Evolutionary conservation across 1,140 invertebrate genomes (phyloP).

Genomic region (Papilio glaucus): DNA sequence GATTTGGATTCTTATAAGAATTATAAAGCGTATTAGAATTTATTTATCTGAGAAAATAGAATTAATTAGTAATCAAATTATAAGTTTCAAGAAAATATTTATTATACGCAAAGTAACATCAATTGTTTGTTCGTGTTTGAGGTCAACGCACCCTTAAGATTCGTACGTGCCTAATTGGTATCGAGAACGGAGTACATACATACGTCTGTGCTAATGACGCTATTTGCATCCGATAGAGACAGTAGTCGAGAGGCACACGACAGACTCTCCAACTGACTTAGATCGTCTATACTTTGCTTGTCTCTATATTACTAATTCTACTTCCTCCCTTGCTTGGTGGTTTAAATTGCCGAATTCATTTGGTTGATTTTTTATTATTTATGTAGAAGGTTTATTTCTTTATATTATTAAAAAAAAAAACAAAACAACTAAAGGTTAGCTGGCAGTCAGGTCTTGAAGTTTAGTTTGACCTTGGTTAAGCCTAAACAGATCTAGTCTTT

Average conservation of each 20-base stretch:
- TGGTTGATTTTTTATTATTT: too few species aligned
- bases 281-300: background rate
- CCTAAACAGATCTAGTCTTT: too few species aligned
- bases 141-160: background rate
- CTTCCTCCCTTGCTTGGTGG: background rate
- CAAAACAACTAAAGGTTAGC: too few species aligned
- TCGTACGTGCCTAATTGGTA: conserved; percentile 11
- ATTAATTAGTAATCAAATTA: too few species aligned
- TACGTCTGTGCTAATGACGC: conserved; percentile 8
- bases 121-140: background rate
- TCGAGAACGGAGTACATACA: conserved; percentile 4
- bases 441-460: too few species aligned
- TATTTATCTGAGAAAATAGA: too few species aligned
- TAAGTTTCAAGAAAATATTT: background rate
- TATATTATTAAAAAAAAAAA: too few species aligned
- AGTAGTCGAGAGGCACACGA: background rate
- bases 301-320: background rate
- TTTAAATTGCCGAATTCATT: background rate
- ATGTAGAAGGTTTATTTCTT: too few species aligned
- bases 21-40: too few species aligned
- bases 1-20: too few species aligned
- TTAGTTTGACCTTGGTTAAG: too few species aligned
- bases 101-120: background rate
- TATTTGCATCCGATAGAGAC: conserved; percentile 15
- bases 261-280: conserved; percentile 1